phyloP scores from a whole-genome alignment of 2,797 vertebrate genomes.

The Meriones psammophilus region DNA sequence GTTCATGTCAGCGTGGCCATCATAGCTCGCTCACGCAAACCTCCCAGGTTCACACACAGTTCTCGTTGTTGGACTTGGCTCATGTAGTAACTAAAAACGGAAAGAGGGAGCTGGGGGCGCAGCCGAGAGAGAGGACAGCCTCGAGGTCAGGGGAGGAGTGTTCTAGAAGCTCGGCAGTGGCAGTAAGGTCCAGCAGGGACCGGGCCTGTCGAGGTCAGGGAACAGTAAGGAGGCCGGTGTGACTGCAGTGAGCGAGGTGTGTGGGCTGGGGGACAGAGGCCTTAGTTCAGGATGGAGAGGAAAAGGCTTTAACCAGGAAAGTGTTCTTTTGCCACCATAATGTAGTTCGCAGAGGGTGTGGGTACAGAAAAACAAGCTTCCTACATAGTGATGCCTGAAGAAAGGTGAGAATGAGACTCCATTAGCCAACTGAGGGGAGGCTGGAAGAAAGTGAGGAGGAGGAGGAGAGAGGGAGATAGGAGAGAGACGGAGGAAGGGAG shows the following conservation, averaged over 20 bases:
- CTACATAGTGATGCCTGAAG: not conserved
- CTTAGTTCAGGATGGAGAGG: not conserved
- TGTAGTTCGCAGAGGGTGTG: not conserved
- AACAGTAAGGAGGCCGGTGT: not conserved
- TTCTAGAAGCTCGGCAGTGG: not conserved
- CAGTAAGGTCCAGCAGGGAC: not conserved
- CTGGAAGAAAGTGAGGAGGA: not conserved
- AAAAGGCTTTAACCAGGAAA: not conserved
- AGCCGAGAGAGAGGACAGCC: not conserved
- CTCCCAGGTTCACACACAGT: not conserved
- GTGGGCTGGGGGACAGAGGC: not conserved
- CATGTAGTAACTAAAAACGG: not conserved
- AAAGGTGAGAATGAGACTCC: slow-evolving; percentile 2
- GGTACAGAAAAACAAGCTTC: not conserved
- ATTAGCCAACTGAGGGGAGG: not conserved
- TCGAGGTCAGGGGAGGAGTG: not conserved
- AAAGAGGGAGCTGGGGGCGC: not conserved
- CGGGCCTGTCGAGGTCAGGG: not conserved
- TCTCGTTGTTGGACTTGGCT: not conserved
- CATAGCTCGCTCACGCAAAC: not conserved
- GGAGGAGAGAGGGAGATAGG: not conserved
- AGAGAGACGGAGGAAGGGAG: not conserved
- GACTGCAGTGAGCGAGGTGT: rapidly evolving
- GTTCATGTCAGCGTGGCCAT: not conserved
- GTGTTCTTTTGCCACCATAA: not conserved